These are phyloP conservation scores for Adelosebastes latens DNA, from an alignment of 2,797 vertebrate species.

Conservation along the genomic window DNA sequence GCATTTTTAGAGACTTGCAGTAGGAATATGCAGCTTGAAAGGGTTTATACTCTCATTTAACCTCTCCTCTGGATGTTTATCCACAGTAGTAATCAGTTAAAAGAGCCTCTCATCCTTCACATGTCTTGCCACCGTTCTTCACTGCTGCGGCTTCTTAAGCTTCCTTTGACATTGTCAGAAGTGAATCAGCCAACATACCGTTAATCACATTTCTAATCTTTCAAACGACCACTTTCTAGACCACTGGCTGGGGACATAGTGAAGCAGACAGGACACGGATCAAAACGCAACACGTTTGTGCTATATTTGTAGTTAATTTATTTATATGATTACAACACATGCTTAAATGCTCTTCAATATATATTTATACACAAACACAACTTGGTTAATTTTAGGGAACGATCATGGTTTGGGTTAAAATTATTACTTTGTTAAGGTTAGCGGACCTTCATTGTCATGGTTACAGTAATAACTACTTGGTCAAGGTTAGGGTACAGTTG, in stretches of 20 bases:
- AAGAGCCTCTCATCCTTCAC: not conserved
- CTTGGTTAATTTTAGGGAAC: not conserved
- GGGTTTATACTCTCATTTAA: not conserved
- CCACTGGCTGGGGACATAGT: not conserved
- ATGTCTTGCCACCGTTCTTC: not conserved
- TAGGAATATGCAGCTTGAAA: not conserved
- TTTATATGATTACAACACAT: not conserved
- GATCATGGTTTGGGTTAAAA: not conserved
- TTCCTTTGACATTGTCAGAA: conserved; percentile 2
- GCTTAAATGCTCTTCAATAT: not conserved
- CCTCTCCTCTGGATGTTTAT: not conserved
- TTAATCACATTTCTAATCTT: conserved; percentile 18
- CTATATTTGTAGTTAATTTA: not conserved
- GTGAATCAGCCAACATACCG: not conserved
- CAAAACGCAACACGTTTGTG: not conserved
- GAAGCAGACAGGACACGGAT: not conserved
- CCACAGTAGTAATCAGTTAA: not conserved
- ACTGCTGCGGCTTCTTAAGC: not conserved
- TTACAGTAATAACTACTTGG: not conserved
- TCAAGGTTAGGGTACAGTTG: not conserved
- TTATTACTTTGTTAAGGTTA: not conserved
- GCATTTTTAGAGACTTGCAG: not conserved
- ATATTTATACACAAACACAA: not conserved
- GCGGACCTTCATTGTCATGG: not conserved
- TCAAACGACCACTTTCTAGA: not conserved